Percentiles rank a stretch among this genome's conserved stretches.
Conservation (phyloP, 2,797 vertebrate genomes). For the Gymnothorax reevesii region DNA sequence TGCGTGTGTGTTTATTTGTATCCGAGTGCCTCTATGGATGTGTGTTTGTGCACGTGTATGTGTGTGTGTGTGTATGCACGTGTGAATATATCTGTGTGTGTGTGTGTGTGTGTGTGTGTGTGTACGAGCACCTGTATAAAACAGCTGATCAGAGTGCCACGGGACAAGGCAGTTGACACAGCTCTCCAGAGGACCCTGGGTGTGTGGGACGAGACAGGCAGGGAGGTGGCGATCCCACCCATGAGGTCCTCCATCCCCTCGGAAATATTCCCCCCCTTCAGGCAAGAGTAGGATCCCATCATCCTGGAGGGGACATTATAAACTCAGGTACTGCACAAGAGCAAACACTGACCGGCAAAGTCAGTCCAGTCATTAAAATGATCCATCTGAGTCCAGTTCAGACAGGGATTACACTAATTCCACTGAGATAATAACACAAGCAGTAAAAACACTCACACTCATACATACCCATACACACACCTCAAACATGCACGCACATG, state of each 20-base stretch:
- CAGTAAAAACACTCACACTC: neutral
- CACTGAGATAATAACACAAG: neutral
- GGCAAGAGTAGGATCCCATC: slow-evolving; percentile 70
- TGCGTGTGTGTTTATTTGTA: neutral
- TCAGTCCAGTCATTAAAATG: neutral
- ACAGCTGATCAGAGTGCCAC: slow-evolving; percentile 75
- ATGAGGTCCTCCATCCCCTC: slow-evolving; percentile 84
- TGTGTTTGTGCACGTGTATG: neutral
- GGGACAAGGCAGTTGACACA: slow-evolving; percentile 63
- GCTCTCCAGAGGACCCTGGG: slow-evolving; percentile 71
- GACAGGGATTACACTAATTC: neutral
- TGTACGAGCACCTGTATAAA: slow-evolving; percentile 69
- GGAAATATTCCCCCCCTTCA: slow-evolving; percentile 78
- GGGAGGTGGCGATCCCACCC: slow-evolving; percentile 73
- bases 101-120: slow-evolving; percentile 13
- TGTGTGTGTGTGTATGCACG: neutral
- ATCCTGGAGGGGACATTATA: slow-evolving; percentile 57
- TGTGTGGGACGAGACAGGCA: slow-evolving; percentile 58
- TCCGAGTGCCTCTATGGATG: neutral
- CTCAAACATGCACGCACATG: neutral
- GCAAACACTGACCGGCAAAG: neutral
- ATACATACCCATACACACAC: slow-evolving; percentile 22
- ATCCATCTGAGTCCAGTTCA: neutral
- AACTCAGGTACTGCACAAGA: neutral
- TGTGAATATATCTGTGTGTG: neutral